phyloP scores from a whole-genome alignment of 1,140 invertebrate genomes.

The Triops longicaudatus region DNA sequence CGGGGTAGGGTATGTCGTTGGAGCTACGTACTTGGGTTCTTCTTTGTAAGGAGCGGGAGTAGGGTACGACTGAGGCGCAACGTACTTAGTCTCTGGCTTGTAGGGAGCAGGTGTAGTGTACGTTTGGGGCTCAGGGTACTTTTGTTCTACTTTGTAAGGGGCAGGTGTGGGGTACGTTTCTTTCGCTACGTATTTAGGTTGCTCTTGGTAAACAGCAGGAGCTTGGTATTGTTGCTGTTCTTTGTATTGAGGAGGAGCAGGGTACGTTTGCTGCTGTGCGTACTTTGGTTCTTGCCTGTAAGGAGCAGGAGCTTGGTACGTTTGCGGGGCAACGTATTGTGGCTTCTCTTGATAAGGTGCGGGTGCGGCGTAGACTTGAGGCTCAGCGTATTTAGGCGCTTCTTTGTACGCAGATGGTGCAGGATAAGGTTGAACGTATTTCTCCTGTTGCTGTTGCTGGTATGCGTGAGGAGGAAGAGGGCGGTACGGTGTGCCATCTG shows the following conservation, averaged over 20 bases:
- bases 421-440: neutral
- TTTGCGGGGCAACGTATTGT: neutral
- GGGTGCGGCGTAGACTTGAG: neutral
- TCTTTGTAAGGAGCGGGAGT: neutral
- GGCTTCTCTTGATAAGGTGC: neutral
- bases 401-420: neutral
- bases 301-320: constrained; percentile 1
- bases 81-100: no score
- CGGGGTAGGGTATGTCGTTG: neutral
- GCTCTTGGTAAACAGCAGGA: neutral
- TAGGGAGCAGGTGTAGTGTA: neutral
- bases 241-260: neutral
- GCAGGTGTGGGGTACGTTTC: neutral
- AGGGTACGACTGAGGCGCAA: no score
- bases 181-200: constrained; percentile 16
- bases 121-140: no score
- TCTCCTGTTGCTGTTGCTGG: neutral
- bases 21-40: neutral
- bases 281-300: constrained; percentile 19
- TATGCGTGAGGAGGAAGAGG: neutral
- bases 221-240: neutral
- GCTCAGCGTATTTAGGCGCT: neutral
- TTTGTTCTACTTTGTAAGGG: neutral
- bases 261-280: neutral
- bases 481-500: neutral